Base-by-base conservation (phyloP, 1,140 invertebrate species). In the Drosophila pruinosa region DNA sequence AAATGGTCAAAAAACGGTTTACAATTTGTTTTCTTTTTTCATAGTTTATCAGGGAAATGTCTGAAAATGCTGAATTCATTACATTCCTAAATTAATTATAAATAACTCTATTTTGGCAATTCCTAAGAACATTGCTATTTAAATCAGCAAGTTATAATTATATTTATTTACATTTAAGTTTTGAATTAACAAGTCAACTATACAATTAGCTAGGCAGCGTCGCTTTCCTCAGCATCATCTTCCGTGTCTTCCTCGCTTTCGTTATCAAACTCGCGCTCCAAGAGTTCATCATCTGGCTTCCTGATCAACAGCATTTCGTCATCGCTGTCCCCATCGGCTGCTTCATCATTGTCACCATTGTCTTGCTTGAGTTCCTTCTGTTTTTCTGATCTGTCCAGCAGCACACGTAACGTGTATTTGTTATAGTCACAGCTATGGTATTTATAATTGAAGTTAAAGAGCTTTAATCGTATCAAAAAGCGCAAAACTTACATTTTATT, bases 401-500 rank as follows among this genome's bases (percentile, higher is more conserved):
- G 92, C 72, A 95, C 95, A 10, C 92, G 92, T 52, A 96, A 92
- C 0, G 95, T 96, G 75, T 95, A 96, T 78, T 96, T 95, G 90
- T 96, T 97, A 81, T 95, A 96, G 91, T 97, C 95, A 80, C 95
- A 96, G 78, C 95, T 96, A 81, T 1, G 3, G 8, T 15, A 14
- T 12, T 3, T 3, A 24, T 1, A 12, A 1, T n/a, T 31, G 3
- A 2, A 28, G 8, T 41, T 4, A 28, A 48, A 34, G 7, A 3
- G 12, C 19, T 15, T 24, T 52, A 36, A 6, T 3, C n/a, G n/a
- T 28, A 53, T 12, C 6, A 2, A 31, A 54, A 43, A 17, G 21
- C 8, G 2, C 38, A 28, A 31, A 58, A 94, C 95, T 95, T 92
- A 98, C 96, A 98, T 94, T 93, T 97, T 97, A 56, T 94, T 94